A percentile compares a stretch with the other conserved stretches of the same genome.
Conservation (phyloP, 2,113 vertebrate species). For the Eolophus roseicapilla region DNA sequence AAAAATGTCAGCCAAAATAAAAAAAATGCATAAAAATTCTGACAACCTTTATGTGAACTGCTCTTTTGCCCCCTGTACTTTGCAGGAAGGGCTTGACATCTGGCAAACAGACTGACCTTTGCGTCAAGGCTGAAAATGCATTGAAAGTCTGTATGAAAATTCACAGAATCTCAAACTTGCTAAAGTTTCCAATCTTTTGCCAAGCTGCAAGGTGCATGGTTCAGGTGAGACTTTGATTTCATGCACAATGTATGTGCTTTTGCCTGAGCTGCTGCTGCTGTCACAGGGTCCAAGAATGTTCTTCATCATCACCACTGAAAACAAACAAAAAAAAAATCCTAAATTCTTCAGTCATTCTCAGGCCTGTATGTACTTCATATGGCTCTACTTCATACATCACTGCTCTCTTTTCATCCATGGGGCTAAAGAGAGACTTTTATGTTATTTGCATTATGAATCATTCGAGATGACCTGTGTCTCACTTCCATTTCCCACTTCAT, state of each 20-base stretch:
- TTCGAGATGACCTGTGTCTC: neutral
- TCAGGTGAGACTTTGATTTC: neutral
- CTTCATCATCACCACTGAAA: neutral
- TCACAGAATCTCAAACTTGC: neutral
- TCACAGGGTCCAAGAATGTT: neutral
- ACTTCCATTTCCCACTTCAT: neutral
- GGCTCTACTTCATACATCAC: neutral
- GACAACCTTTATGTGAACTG: neutral
- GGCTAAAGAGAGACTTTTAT: neutral
- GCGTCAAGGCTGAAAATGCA: neutral
- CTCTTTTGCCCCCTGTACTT: neutral
- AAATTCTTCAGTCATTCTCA: neutral
- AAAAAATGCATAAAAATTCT: conserved; percentile 8
- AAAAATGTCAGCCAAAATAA: conserved; percentile 52
- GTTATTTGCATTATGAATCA: neutral
- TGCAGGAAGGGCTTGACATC: conserved; percentile 12
- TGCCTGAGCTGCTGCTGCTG: neutral
- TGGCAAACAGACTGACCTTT: conserved; percentile 28
- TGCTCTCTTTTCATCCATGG: neutral
- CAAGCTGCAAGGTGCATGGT: neutral
- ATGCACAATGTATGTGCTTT: neutral
- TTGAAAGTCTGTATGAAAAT: neutral
- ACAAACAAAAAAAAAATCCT: neutral
- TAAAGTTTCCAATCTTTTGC: neutral
- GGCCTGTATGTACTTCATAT: neutral